These are phyloP conservation scores for Zaprionus ornatus DNA, from an alignment of 1,140 invertebrate genomes.

Conservation along the genomic window DNA sequence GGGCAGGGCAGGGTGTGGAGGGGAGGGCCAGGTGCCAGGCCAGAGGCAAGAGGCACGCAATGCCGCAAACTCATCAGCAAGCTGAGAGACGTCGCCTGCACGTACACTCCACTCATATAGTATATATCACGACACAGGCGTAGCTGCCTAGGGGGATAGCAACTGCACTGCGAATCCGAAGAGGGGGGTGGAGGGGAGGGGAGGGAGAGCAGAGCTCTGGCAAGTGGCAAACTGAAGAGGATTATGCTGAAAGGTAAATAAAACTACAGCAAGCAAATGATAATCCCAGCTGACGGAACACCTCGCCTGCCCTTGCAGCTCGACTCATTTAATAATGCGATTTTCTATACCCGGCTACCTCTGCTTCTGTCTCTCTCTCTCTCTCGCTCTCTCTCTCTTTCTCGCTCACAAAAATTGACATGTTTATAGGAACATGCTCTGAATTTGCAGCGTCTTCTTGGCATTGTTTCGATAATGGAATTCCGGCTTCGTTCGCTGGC, in stretches of 20 bases:
- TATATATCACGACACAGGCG: conserved; percentile 1
- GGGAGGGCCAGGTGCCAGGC: not conserved
- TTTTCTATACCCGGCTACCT: conserved; percentile 7
- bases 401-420: not conserved
- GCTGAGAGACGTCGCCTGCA: conserved; percentile 34
- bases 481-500: not conserved
- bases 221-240: conserved; percentile 29
- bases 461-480: conserved; percentile 5
- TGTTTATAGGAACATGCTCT: conserved; percentile 14
- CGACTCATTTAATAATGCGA: conserved; percentile 30
- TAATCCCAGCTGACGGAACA: conserved; percentile 31
- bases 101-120: conserved; percentile 49
- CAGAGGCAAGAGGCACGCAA: conserved; percentile 37
- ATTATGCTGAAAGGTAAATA: conserved; percentile 65
- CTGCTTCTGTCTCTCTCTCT: not conserved
- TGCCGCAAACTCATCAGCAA: conserved; percentile 48
- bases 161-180: not conserved
- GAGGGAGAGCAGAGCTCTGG: not conserved
- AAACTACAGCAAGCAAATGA: conserved; percentile 39
- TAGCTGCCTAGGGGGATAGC: not conserved
- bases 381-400: not conserved
- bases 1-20: conserved; percentile 8
- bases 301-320: conserved; percentile 23
- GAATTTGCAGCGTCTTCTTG: not conserved
- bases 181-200: not conserved